Percentiles rank a stretch among this genome's conserved stretches.
phyloP scores from a whole-genome alignment of 2,797 vertebrate genomes.

The Fratercula arctica region DNA sequence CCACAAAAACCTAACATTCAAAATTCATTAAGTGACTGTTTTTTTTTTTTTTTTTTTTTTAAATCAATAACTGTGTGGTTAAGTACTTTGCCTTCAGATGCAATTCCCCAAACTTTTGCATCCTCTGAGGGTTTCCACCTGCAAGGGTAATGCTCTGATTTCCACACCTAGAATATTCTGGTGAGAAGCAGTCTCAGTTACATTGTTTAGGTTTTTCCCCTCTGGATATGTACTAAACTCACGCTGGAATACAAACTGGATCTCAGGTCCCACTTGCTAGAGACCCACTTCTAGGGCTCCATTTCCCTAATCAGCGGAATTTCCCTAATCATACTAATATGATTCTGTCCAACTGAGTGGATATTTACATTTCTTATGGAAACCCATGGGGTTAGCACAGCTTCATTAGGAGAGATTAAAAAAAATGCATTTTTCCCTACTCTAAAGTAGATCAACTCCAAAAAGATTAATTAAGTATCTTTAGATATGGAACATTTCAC shows the following conservation, averaged over 20 bases:
- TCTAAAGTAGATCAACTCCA: neutral
- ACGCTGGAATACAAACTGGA: neutral
- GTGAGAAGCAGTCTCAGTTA: neutral
- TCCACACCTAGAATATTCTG: neutral
- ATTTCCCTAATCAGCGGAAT: neutral
- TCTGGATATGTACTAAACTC: neutral
- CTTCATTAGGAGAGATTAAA: neutral
- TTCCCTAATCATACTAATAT: neutral
- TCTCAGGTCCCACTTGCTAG: neutral
- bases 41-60: neutral
- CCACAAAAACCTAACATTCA: neutral
- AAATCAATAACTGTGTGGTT: neutral
- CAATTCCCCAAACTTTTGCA: neutral
- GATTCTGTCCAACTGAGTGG: neutral
- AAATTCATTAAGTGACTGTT: neutral
- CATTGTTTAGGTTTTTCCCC: neutral
- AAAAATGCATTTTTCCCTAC: neutral
- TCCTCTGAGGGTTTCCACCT: neutral
- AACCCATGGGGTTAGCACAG: neutral
- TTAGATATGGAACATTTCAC: neutral
- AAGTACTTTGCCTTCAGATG: neutral
- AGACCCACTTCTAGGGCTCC: neutral
- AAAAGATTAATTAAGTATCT: neutral
- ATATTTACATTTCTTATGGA: neutral
- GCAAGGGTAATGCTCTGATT: neutral